phyloP scores from a whole-genome alignment of 2,797 vertebrate genomes.

The Acrocephalus scirpaceus region DNA sequence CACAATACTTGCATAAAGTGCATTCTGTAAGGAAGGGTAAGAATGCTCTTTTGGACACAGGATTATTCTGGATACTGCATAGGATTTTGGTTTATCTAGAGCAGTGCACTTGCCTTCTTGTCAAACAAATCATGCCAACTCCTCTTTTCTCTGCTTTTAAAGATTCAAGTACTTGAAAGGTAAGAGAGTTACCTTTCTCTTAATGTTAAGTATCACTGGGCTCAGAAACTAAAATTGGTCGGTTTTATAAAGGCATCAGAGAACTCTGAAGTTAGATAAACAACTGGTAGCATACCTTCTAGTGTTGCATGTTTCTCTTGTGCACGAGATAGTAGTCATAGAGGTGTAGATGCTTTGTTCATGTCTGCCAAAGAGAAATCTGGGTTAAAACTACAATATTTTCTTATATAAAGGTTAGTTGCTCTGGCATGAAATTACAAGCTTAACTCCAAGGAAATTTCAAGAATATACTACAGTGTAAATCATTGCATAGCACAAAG shows the following conservation, averaged over 20 bases:
- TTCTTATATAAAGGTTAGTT: not conserved
- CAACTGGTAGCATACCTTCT: not conserved
- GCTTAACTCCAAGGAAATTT: not conserved
- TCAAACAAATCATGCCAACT: not conserved
- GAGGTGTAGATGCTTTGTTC: not conserved
- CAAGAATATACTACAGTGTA: not conserved
- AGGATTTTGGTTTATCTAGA: not conserved
- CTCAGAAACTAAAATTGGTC: not conserved
- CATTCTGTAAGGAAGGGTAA: not conserved
- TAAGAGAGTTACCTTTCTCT: too few relatives aligned
- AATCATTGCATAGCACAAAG: not conserved
- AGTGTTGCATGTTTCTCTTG: not conserved
- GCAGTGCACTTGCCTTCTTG: not conserved
- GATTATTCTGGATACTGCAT: not conserved
- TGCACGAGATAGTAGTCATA: not conserved
- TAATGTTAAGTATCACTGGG: not conserved
- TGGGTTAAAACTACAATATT: not conserved
- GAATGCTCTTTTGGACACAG: not conserved
- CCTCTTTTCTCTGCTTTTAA: not conserved
- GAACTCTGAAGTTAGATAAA: not conserved
- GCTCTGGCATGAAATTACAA: not conserved
- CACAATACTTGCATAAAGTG: not conserved
- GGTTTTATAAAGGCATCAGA: not conserved
- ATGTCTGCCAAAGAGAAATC: not conserved
- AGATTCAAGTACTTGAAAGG: not conserved